Conservation (phyloP, 2,113 vertebrate species). For the Crotalus helleri region DNA sequence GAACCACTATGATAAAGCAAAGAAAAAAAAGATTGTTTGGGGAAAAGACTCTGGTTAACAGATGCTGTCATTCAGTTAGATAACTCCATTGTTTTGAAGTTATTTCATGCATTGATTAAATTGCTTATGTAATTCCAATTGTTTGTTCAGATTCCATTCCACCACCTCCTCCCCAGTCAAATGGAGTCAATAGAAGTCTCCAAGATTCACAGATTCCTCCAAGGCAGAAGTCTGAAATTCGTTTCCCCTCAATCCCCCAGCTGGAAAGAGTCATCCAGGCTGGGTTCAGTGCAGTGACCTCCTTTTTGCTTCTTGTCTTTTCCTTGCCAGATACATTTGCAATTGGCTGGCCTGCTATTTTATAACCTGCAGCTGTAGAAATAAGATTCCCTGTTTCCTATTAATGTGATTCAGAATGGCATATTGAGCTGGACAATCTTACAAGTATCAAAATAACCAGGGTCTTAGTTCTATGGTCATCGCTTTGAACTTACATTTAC, state of each 20-base stretch:
- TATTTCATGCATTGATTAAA: constrained; percentile 34
- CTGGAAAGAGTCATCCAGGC: constrained; percentile 19
- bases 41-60: background rate
- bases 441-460: background rate
- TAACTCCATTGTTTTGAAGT: constrained; percentile 22
- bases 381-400: constrained; percentile 6
- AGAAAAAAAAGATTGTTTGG: constrained; percentile 32
- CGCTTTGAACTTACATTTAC: background rate
- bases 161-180: background rate
- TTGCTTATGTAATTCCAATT: constrained; percentile 10
- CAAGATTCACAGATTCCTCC: background rate
- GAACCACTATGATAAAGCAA: constrained; percentile 22
- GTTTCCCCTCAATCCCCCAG: background rate
- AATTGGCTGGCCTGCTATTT: constrained; percentile 3
- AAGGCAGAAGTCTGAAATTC: constrained; percentile 34
- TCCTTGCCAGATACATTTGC: constrained; percentile 17
- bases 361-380: constrained; percentile 35
- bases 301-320: constrained; percentile 18
- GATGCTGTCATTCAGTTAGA: constrained; percentile 25
- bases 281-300: constrained; percentile 11
- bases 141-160: background rate
- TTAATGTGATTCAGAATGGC: constrained; percentile 17
- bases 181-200: background rate
- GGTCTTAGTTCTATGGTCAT: constrained; percentile 18
- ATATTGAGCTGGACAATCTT: background rate